Conservation (phyloP, 2,797 vertebrate species). For the Distichodus sexfasciatus region DNA sequence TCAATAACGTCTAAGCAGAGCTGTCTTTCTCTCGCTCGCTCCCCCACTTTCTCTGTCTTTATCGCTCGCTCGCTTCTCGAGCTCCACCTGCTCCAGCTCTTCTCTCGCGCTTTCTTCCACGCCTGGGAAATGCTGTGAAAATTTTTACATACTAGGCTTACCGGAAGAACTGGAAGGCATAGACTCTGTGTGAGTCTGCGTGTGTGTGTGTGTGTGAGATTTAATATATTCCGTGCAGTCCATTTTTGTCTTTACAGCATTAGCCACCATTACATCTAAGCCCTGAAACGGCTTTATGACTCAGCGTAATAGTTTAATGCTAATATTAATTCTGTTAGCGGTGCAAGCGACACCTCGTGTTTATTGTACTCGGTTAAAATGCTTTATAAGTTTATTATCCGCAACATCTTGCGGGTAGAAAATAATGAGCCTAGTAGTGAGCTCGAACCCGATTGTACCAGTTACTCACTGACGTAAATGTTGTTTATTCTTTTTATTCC, state of each 20-base stretch:
- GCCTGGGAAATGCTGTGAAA: background rate
- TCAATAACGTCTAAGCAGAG: background rate
- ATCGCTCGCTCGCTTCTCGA: background rate
- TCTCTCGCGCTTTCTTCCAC: background rate
- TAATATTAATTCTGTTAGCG: constrained; percentile 2
- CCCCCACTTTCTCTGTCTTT: background rate
- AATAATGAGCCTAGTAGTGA: constrained; percentile 1
- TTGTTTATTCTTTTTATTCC: background rate
- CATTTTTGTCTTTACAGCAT: background rate
- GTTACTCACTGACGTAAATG: constrained; percentile 10
- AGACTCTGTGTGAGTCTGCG: background rate
- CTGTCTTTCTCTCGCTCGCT: background rate
- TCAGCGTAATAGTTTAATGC: background rate
- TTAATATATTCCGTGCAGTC: background rate
- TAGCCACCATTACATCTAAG: background rate
- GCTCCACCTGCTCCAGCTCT: background rate
- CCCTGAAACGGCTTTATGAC: constrained; percentile 9
- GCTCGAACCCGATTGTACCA: constrained; percentile 7
- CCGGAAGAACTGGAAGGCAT: background rate
- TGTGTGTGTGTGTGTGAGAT: background rate
- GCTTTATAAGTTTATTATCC: constrained; percentile 28
- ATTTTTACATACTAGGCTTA: background rate
- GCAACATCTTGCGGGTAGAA: constrained; percentile 15
- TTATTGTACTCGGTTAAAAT: constrained; percentile 11
- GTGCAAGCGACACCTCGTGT: background rate